Base-by-base conservation (phyloP, 2,797 vertebrate species). In the Liparis tanakae region DNA sequence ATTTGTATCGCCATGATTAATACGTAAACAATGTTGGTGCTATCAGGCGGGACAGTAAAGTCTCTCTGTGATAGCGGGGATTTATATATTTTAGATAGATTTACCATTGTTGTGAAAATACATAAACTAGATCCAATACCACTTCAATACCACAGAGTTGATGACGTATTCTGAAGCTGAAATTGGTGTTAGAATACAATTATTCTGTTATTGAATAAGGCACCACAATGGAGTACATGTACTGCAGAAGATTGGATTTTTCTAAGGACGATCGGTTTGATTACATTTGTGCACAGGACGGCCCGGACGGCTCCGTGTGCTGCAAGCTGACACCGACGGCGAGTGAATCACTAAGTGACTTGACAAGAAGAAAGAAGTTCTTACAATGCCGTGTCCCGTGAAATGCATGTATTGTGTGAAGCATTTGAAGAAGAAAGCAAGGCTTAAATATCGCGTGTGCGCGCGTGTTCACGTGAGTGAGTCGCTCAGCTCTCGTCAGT, bases 201-300 rank as follows among this genome's bases (percentile, higher is more conserved):
- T 70, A n/a, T 22, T 60, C 43, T 71, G 13, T 82, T 76, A 85
- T 55, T 76, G 25, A 67, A 80, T 81, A 71, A 85, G 70, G 70
- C 1, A 48, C 61, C 62, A 57, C 65, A 30, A 43, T 68, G 67
- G 74, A 74, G 85, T 80, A 83, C 75, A 76, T 85, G 70, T 75
- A 78, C 82, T 79, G 72, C 62, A 72, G 53, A 69, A 67, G 83
- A 89, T 90, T 89, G 53, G 63, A 89, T 90, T 91, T 30, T 30
- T 30, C 25, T 70, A 36, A 55, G 56, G 57, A 54, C 82, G 80
- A 86, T 73, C 82, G 76, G 75, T 63, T 83, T 89, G 81, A 92
- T 91, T 89, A 50, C 73, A 62, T 91, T 88, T 87, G 74, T 70
- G 82, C 74, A 15, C 6, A 48, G 72, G 57, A 46, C 82, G 30